Percentiles rank a stretch among this genome's conserved stretches.
Evolutionary conservation across 2,888 invertebrate genomes (phyloP).

Genomic region (Fragum whitleyi): DNA sequence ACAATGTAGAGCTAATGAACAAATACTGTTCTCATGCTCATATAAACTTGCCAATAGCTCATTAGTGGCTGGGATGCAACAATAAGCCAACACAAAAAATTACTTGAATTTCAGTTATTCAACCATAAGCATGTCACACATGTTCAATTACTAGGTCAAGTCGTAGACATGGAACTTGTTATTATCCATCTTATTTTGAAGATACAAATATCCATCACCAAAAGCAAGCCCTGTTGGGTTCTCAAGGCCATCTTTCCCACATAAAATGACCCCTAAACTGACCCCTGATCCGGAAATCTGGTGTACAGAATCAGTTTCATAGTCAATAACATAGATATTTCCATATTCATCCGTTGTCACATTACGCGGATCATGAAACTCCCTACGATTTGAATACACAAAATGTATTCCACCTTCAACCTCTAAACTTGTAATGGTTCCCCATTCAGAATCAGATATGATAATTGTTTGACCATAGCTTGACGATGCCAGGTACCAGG

Average conservation of each 20-base stretch:
- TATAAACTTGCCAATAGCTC: no score
- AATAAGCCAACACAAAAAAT: no score
- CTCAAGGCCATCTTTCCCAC: constrained; percentile 45
- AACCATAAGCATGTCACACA: no score
- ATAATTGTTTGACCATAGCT: constrained; percentile 37
- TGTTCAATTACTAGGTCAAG: not conserved
- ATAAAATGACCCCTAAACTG: constrained; percentile 42
- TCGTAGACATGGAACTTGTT: constrained; percentile 43
- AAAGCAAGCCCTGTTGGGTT: constrained; percentile 44
- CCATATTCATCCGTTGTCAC: constrained; percentile 47
- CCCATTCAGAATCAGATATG: constrained; percentile 48
- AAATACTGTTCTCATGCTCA: no score
- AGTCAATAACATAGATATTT: constrained; percentile 59
- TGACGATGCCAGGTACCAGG: constrained; percentile 55
- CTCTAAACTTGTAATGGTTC: constrained; percentile 43
- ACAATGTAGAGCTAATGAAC: no score
- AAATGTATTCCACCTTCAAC: constrained; percentile 50
- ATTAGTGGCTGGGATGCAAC: no score
- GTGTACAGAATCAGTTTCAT: constrained; percentile 52
- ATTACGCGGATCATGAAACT: constrained; percentile 51
- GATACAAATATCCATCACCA: constrained; percentile 31
- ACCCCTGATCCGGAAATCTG: constrained; percentile 39
- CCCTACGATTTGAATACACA: constrained; percentile 34
- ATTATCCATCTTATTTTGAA: constrained; percentile 58
- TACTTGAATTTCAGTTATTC: no score